phyloP scores from a whole-genome alignment of 1,140 invertebrate genomes.

The Lithobius niger region DNA sequence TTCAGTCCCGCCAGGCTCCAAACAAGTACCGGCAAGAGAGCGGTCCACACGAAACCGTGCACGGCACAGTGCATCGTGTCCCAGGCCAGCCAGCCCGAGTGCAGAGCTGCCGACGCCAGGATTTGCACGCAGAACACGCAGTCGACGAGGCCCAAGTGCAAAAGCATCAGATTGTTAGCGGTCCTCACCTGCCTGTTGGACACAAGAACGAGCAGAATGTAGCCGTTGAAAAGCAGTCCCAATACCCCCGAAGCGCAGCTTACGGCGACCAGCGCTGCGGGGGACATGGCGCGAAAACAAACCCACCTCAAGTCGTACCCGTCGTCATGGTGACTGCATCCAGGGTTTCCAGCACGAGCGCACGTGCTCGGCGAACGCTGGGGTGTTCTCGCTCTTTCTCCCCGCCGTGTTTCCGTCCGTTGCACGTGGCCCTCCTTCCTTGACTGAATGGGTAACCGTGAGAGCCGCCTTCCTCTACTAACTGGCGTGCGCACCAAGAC shows the following conservation, averaged over 20 bases:
- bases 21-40: constrained; percentile 54
- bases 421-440: too few species aligned
- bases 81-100: constrained; percentile 2
- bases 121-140: constrained; percentile 46
- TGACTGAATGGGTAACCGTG: too few species aligned
- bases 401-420: too few species aligned
- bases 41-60: constrained; percentile 48
- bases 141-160: constrained; percentile 54
- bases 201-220: constrained; percentile 16
- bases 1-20: constrained; percentile 68
- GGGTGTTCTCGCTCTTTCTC: too few species aligned
- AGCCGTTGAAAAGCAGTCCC: constrained; percentile 19
- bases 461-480: too few species aligned
- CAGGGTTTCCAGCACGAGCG: too few species aligned
- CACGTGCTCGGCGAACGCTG: too few species aligned
- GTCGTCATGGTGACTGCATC: too few species aligned
- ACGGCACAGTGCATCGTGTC: constrained; percentile 34
- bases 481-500: too few species aligned
- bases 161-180: constrained; percentile 52
- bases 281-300: not conserved
- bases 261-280: not conserved
- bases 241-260: not conserved
- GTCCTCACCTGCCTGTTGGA: constrained; percentile 36
- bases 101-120: constrained; percentile 35
- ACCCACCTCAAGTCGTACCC: too few species aligned